Base-by-base conservation (phyloP, 2,113 vertebrate species). In the Pseudolaguvia tuberculata region DNA sequence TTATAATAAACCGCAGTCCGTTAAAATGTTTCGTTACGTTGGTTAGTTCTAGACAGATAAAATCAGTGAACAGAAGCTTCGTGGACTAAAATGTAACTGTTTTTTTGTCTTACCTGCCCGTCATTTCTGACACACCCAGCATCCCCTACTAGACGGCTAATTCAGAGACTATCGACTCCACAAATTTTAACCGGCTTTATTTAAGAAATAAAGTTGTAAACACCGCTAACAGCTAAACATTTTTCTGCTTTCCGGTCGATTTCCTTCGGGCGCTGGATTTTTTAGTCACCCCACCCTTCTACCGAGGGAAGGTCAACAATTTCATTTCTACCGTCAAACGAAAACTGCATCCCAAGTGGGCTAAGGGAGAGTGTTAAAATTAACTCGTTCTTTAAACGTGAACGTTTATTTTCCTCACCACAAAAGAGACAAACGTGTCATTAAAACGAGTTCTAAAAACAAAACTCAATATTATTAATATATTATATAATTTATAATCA, bases 51-150 rank as follows among this genome's bases (percentile, higher is more conserved):
- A 27, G 42, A 4, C 13, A 2, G 61, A 4, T 75, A 75, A 63
- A 39, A 67, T 68, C 63, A 15, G 5, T 66, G 53, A 29, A 59
- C 67, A 66, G 21, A 42, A 11, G 14, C 56, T 50, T 9, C 50
- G 0, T 17, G 25, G 47, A 68, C 25, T 1, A 21, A 10, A 4
- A 35, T 39, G 9, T 53, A 17, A 50, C 11, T n/a, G 0, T 13
- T 15, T 35, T 42, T 20, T 7, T 61, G 27, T 14, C 74, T 76
- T 73, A 91, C 90, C 88, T 91, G 86, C 90, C 90, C 85, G 89
- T 86, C 89, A 90, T 90, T 48, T 85, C 90, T 31, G 86, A 78
- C 29, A 91, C 88, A 7, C 86, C 89, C 82, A 91, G 85, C 90
- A 91, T 91, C 85, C 69, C 85, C 83, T 79, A 65, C 65, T 1